Base-by-base conservation (phyloP, 1,140 invertebrate species). In the Musca domestica region DNA sequence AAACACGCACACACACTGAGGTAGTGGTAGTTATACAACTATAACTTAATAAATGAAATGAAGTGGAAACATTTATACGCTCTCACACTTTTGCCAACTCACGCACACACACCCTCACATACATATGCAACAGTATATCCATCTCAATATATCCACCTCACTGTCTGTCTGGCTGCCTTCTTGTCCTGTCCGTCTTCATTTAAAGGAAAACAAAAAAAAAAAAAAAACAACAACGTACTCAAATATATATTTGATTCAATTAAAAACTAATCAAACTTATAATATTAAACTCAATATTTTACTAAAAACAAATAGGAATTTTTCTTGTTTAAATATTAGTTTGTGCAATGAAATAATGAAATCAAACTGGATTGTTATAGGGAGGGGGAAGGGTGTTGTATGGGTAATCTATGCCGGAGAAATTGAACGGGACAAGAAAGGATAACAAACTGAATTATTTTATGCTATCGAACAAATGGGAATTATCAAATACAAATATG, bases 1-100 rank as follows among this genome's bases (percentile, higher is more conserved):
- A 52, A 51, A 51, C 27, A 30, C 20, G 9, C 17, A 19, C n/a
- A 17, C 7, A 22, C 51, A 52, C 9, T 27, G 15, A 56, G 23
- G 23, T 56, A 56, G 52, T 41, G 2, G 23, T 56, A 56, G 52
- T 56, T 56, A 6, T 56, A 56, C 52, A 56, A 56, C 52, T 56
- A 56, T 56, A 56, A 56, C 52, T 56, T 56, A 56, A 56, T 56
- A 56, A 56, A 56, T 56, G 52, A 56, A 56, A 56, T 56, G 52
- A 56, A 56, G 52, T 56, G 52, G 22, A 56, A 56, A 56, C n/a
- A 22, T 41, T 41, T 41, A 41, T 41, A 41, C 10, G 34, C 34
- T 41, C 34, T 41, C 34, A 41, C 34, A 41, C 34, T 41, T 41
- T 41, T 41, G n/a, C n/a, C n/a, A n/a, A n/a, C n/a, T n/a, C 49